Base-by-base conservation (phyloP, 2,888 invertebrate genomes). In the Andrena hattorfiana region DNA sequence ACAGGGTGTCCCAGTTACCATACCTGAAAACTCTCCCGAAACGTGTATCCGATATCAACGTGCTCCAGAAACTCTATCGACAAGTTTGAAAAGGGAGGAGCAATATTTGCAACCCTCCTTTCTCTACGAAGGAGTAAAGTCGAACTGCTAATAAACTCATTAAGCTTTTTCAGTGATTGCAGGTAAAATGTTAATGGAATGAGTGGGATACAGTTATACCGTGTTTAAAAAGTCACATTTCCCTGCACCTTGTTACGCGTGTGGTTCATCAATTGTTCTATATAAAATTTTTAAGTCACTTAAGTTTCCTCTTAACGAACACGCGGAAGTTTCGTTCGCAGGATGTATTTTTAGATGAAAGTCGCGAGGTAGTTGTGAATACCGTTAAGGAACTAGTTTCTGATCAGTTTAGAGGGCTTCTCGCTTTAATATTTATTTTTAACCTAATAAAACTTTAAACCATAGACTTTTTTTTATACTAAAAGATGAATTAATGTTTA, bases 341-440 rank as follows among this genome's bases (percentile, higher is more conserved):
- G 20, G 51, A 16, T 42, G 23, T 32, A 71, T 54, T 76, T 76
- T 32, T 16, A 20, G 32, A 49, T 64, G 77, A 64, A 69, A 56
- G 32, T 76, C 77, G 20, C 54, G n/a, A 62, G 68, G 42, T 20
- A 49, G 35, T 42, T 49, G 49, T 77, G 77, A 64, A 79, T 70
- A 69, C 56, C n/a, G n/a, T n/a, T n/a, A n/a, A n/a, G n/a, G n/a
- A n/a, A n/a, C n/a, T n/a, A n/a, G n/a, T n/a, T n/a, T n/a, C n/a
- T n/a, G n/a, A n/a, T n/a, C n/a, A n/a, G n/a, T n/a, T n/a, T n/a
- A n/a, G n/a, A n/a, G n/a, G n/a, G n/a, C n/a, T n/a, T n/a, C n/a
- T n/a, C n/a, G n/a, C n/a, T n/a, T n/a, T n/a, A n/a, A n/a, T n/a
- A n/a, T n/a, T n/a, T n/a, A n/a, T n/a, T n/a, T n/a, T n/a, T n/a